Percentiles rank a stretch among this genome's conserved stretches.
Conservation (phyloP, 1,140 invertebrate genomes). For the Tetramorium alpestre region DNA sequence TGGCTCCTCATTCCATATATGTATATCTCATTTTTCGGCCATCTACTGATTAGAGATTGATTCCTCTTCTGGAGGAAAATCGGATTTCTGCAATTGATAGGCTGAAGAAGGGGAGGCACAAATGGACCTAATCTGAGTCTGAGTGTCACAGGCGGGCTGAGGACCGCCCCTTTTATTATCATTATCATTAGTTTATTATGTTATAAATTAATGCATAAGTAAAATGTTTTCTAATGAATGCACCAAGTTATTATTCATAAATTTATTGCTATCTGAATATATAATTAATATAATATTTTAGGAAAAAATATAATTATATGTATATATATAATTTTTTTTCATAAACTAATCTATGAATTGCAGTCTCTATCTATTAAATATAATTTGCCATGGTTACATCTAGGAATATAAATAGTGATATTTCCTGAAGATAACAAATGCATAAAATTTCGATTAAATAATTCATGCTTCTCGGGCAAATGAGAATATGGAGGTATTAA, state of each 20-base stretch:
- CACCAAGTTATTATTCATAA: not conserved
- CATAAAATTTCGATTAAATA: not conserved
- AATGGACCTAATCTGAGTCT: too few relatives aligned
- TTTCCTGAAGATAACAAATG: not conserved
- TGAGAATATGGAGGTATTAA: conserved; percentile 34
- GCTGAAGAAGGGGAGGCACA: too few relatives aligned
- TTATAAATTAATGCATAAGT: not conserved
- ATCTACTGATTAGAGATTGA: too few relatives aligned
- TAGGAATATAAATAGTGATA: conserved; percentile 44
- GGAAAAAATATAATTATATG: not conserved
- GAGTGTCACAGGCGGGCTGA: too few relatives aligned
- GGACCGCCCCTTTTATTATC: too few relatives aligned
- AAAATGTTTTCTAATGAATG: conserved; percentile 7
- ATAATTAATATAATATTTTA: conserved; percentile 28
- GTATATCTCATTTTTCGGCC: too few relatives aligned
- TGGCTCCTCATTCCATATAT: too few relatives aligned
- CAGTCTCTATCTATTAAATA: not conserved
- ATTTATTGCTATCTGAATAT: conserved; percentile 42
- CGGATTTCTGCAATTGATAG: too few relatives aligned
- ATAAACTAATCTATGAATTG: conserved; percentile 3
- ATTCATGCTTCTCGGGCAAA: not conserved
- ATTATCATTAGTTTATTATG: too few relatives aligned
- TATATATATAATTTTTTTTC: not conserved
- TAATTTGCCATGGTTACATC: not conserved
- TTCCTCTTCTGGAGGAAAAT: too few relatives aligned